phyloP scores from a whole-genome alignment of 2,113 vertebrate genomes.

The Onychostruthus taczanowskii region DNA sequence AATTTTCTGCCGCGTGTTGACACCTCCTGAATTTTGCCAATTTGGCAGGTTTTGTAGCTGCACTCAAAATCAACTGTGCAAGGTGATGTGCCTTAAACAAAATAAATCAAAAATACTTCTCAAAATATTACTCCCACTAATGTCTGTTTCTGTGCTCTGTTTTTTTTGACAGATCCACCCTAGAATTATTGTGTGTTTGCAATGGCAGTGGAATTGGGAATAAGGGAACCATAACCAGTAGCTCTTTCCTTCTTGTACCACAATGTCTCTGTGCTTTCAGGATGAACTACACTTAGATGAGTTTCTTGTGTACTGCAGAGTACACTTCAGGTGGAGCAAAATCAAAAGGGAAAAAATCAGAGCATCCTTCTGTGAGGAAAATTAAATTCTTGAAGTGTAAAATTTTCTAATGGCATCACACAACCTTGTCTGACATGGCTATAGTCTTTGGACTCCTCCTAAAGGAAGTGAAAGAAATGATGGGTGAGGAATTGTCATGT shows the following conservation, averaged over 20 bases:
- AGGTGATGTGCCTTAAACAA: neutral
- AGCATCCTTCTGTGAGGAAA: neutral
- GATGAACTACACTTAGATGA: neutral
- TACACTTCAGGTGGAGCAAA: neutral
- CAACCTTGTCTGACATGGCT: neutral
- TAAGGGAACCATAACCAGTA: neutral
- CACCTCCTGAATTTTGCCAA: neutral
- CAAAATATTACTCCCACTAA: neutral
- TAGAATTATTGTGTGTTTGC: neutral
- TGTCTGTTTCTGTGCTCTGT: neutral
- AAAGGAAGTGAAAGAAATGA: neutral
- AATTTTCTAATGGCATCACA: neutral
- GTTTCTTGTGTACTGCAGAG: neutral
- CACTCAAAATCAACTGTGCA: neutral
- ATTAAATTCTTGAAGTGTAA: neutral
- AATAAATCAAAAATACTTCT: neutral
- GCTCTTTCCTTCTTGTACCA: neutral
- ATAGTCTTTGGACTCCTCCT: neutral
- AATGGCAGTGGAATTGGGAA: neutral
- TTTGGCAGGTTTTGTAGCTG: neutral
- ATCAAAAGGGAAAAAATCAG: neutral
- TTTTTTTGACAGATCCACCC: neutral
- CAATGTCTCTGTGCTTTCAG: neutral
- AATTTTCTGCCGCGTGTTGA: neutral
- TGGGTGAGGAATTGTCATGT: rapidly evolving